Base-by-base conservation (phyloP, 2,888 invertebrate species). In the Polyploca ridens region DNA sequence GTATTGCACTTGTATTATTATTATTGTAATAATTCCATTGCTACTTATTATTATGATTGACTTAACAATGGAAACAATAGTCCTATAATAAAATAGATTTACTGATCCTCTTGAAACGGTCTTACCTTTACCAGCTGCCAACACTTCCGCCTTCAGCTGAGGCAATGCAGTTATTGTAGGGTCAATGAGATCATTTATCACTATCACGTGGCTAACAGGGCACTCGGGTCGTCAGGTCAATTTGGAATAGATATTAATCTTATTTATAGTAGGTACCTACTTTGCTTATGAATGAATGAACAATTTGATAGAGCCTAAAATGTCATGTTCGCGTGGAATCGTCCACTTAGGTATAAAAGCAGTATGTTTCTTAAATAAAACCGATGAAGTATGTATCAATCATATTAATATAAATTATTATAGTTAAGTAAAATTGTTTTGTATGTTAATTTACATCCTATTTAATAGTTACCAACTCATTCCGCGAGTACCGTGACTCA, bases 171-270 rank as follows among this genome's bases (percentile, higher is more conserved):
- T 16, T n/a, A 49, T 49, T 49, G 54, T 54, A 54, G 54, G 19
- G 54, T 54, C 54, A 54, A 54, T 54, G 19, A 54, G 54, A 54
- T 10, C 16, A 54, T 54, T 54, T 54, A 54, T 54, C 19, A 54
- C 54, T 19, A 54, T 54, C 54, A 54, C 19, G 54, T 54, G 54
- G 10, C 14, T 46, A 46, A 46, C n/a, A 7, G 49, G 16, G 8
- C 16, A 19, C 19, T 54, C 54, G 19, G 19, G 14, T 49, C 16
- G 49, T 10, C 19, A 54, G 54, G 54, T 54, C 54, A 54, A 19
- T 14, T 54, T 49, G 14, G 14, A 8, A 19, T 54, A 19, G 19
- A 19, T 54, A 54, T 19, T 19, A 19, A 54, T 10, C 19, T 54
- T 19, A 49, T 54, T 54, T 19, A n/a, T 46, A n/a, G 46, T 41